Evolutionary conservation across 2,113 vertebrate species (phyloP).

Genomic region (Hipposideros armiger): DNA sequence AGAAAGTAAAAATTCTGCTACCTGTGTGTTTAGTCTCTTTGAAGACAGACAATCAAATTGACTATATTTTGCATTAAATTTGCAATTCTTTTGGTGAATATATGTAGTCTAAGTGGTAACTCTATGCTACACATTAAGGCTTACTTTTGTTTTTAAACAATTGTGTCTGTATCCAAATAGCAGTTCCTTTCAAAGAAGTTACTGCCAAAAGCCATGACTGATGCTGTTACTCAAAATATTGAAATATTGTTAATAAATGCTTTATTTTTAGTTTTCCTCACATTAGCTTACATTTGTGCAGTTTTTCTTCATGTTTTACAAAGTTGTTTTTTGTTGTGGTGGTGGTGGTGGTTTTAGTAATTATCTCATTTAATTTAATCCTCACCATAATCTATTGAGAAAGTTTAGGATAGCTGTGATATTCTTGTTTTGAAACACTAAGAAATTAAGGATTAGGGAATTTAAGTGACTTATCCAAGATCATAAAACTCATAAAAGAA

Average conservation of each 20-base stretch:
- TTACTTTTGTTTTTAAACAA: not conserved
- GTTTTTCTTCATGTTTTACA: not conserved
- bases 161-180: not conserved
- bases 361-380: not conserved
- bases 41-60: not conserved
- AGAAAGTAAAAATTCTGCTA: not conserved
- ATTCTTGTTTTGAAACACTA: not conserved
- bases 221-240: not conserved
- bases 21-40: not conserved
- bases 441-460: not conserved
- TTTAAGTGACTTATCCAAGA: not conserved
- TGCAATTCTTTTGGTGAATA: not conserved
- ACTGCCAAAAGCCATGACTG: not conserved
- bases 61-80: not conserved
- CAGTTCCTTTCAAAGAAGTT: not conserved
- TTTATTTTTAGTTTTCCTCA: not conserved
- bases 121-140: not conserved
- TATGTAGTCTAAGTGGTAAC: not conserved
- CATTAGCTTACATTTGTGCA: not conserved
- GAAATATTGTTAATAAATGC: not conserved
- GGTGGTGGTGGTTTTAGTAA: not conserved
- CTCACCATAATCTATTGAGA: not conserved
- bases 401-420: not conserved
- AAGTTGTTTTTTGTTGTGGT: not conserved
- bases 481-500: not conserved